A percentile compares a stretch with the other conserved stretches of the same genome.
Evolutionary conservation across 2,113 vertebrate species (phyloP).

Genomic region (Apaloderma vittatum): DNA sequence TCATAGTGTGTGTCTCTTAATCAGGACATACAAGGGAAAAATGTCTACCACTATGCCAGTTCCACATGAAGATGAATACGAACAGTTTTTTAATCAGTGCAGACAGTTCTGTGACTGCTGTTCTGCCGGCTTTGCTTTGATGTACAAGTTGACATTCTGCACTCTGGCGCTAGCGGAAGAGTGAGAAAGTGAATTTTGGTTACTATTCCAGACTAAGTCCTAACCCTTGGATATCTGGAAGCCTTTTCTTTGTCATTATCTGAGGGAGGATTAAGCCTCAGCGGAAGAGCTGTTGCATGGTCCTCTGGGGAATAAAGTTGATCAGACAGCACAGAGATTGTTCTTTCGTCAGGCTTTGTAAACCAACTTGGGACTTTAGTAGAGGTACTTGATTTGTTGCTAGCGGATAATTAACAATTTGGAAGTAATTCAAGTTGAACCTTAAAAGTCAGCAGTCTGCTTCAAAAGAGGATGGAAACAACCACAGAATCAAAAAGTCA

Average conservation of each 20-base stretch:
- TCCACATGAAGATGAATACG: not conserved
- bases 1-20: not conserved
- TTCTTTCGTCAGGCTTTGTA: rapidly evolving
- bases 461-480: not conserved
- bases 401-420: not conserved
- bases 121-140: not conserved
- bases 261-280: not conserved
- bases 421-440: not conserved
- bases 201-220: not conserved
- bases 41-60: not conserved
- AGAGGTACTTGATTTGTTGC: not conserved
- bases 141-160: not conserved
- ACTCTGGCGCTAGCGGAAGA: not conserved
- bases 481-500: not conserved
- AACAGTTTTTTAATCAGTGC: not conserved
- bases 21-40: not conserved
- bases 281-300: not conserved
- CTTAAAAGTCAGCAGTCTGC: not conserved
- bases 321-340: not conserved
- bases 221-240: not conserved
- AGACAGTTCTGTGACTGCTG: not conserved
- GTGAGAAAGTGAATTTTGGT: not conserved
- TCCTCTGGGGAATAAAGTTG: not conserved
- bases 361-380: not conserved
- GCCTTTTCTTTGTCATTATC: not conserved